Percentiles rank a stretch among this genome's conserved stretches.
Evolutionary conservation across 2,888 invertebrate species (phyloP).

Genomic region (Gymnoscelis rufifasciata): DNA sequence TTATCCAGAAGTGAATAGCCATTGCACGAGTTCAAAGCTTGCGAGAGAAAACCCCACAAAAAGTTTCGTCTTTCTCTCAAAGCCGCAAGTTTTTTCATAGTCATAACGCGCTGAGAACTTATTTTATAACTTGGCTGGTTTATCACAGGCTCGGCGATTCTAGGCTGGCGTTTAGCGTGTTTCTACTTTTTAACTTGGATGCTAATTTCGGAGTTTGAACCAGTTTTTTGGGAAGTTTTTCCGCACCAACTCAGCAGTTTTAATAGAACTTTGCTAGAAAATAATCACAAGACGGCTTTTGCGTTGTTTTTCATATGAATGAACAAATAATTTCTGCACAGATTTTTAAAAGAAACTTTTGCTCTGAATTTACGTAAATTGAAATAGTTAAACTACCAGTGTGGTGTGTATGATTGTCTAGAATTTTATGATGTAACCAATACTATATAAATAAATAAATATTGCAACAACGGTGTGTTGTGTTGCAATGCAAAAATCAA

Average conservation of each 20-base stretch:
- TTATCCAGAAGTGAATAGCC: constrained; percentile 2
- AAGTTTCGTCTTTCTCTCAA: constrained; percentile 28
- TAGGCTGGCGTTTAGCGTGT: constrained; percentile 2
- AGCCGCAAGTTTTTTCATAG: constrained; percentile 33
- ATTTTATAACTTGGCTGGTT: constrained; percentile 25
- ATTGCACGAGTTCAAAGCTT: constrained; percentile 2
- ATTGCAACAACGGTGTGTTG: too few relatives aligned
- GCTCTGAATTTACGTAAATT: too few relatives aligned
- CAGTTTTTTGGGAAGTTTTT: neutral
- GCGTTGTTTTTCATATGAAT: too few relatives aligned
- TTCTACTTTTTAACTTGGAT: constrained; percentile 3
- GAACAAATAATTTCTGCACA: too few relatives aligned
- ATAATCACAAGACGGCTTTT: too few relatives aligned
- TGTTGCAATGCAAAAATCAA: too few relatives aligned
- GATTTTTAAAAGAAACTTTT: too few relatives aligned
- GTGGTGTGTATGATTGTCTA: too few relatives aligned
- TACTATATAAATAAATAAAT: too few relatives aligned
- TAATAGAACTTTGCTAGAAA: neutral
- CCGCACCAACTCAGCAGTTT: neutral
- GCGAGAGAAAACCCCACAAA: constrained; percentile 22
- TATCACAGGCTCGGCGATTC: constrained; percentile 21
- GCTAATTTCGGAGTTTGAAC: neutral
- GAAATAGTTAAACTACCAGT: too few relatives aligned
- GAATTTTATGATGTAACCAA: too few relatives aligned
- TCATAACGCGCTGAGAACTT: constrained; percentile 27